A percentile compares a stretch with the other conserved stretches of the same genome.
Conservation (phyloP, 1,140 invertebrate genomes). For the Antheraea mylitta region DNA sequence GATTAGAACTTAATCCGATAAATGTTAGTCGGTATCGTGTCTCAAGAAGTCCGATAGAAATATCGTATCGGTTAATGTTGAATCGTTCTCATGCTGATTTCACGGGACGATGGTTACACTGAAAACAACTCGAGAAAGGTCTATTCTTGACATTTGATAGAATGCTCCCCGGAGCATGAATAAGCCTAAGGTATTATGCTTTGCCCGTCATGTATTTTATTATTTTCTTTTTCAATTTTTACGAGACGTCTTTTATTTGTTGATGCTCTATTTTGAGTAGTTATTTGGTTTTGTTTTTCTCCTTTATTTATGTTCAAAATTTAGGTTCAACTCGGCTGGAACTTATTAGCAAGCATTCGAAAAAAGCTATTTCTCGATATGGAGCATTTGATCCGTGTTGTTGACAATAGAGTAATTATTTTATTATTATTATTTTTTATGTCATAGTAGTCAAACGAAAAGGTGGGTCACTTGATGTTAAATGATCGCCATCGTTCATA, state of each 20-base stretch:
- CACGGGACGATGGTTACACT: constrained; percentile 53
- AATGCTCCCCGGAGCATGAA: constrained; percentile 63
- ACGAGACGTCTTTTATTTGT: background rate
- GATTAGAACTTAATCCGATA: no score
- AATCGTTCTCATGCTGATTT: constrained; percentile 44
- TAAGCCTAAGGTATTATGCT: constrained; percentile 39
- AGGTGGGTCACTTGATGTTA: no score
- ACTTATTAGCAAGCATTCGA: no score
- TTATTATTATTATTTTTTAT: no score
- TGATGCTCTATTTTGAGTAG: background rate
- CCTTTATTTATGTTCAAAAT: background rate
- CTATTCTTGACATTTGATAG: constrained; percentile 70
- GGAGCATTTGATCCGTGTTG: no score
- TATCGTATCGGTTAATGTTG: constrained; percentile 40
- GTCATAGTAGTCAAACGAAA: no score
- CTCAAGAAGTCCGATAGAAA: constrained; percentile 17
- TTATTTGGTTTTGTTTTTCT: background rate
- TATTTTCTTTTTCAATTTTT: constrained; percentile 14
- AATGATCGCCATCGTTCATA: no score
- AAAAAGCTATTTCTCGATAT: no score
- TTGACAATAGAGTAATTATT: no score
- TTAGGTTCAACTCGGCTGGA: no score
- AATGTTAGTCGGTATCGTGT: no score
- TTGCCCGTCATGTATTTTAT: constrained; percentile 38
- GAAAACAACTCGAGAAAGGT: constrained; percentile 68